Base-by-base conservation (phyloP, 2,113 vertebrate species). In the Cynoglossus semilaevis region DNA sequence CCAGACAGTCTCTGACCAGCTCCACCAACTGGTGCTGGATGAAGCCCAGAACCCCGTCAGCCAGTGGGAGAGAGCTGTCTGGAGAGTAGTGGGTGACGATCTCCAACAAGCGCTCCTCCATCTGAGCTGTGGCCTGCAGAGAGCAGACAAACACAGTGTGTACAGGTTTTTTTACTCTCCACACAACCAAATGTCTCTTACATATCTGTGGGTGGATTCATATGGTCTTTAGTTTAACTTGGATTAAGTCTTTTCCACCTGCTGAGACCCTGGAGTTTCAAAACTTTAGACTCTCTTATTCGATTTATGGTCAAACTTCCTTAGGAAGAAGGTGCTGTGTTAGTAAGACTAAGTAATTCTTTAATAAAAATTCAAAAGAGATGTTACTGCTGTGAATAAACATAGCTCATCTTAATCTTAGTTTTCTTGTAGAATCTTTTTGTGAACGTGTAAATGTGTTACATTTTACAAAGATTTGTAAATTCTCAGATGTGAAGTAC, bases 21-120 rank as follows among this genome's bases (percentile, higher is more conserved):
- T 98, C 96, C 0, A 94, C 87, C 83, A 98, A 92, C 91, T 99
- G 97, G 90, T 99, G 97, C 80, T 97, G 96, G 87, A 99, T 97
- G 89, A 99, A 99, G 67, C 96, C 94, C 88, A 98, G 83, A 35
- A 99, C 94, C 0, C 97, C 97, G 0, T 99, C 96, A 0, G 95
- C 94, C 77, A 99, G 85, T 0, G 92, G 96, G 84, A 98, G 88
- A 12, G 89, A 92, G 76, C 85, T 91, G 65, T 92, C 93, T 0
- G 93, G 90, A 1, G 93, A 93, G 77, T 85, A 93, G 75, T 91
- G 89, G 0, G 84, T 91, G 70, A 96, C 90, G 51, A 95, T 93
- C 51, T 97, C 96, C 56, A 91, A 91, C 85, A 99, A 88, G 13
- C 93, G 93, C 51, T 96, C 94, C 79, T 98, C 96, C 96, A 99